These are phyloP conservation scores for Popillia japonica DNA, from an alignment of 1,140 invertebrate species.

Conservation along the genomic window DNA sequence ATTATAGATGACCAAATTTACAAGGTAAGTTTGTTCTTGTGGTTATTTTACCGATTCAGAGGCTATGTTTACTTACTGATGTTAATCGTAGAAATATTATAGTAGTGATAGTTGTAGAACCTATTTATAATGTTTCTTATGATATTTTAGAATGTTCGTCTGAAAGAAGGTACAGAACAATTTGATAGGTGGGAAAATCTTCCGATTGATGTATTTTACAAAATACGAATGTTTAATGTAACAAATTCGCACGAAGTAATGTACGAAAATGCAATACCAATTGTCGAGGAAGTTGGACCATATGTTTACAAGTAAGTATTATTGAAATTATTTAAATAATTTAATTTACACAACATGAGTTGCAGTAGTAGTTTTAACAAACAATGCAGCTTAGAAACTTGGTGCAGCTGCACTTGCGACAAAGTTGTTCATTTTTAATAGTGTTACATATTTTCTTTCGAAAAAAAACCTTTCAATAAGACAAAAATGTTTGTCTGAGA, in stretches of 20 bases:
- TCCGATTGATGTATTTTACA: slow-evolving; percentile 68
- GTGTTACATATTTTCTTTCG: too few relatives aligned
- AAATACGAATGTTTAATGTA: slow-evolving; percentile 79
- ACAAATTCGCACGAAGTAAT: slow-evolving; percentile 73
- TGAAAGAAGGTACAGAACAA: slow-evolving; percentile 63
- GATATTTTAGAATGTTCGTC: slow-evolving; percentile 32
- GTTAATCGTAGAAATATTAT: background rate
- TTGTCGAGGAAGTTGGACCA: slow-evolving; percentile 77
- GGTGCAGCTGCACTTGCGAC: too few relatives aligned
- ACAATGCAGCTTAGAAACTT: too few relatives aligned
- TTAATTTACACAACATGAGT: slow-evolving; percentile 42
- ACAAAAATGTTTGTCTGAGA: too few relatives aligned
- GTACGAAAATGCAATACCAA: slow-evolving; percentile 62
- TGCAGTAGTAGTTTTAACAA: slow-evolving; percentile 67
- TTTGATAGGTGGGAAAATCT: slow-evolving; percentile 64
- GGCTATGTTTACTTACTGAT: background rate
- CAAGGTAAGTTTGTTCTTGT: slow-evolving; percentile 35
- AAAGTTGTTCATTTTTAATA: too few relatives aligned
- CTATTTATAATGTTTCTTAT: too few relatives aligned
- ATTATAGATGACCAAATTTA: slow-evolving; percentile 39
- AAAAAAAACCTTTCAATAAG: too few relatives aligned
- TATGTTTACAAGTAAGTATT: slow-evolving; percentile 77
- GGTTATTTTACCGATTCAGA: background rate
- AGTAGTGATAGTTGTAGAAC: too few relatives aligned
- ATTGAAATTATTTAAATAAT: background rate